phyloP scores from a whole-genome alignment of 2,113 vertebrate genomes.

The Cyanistes caeruleus region DNA sequence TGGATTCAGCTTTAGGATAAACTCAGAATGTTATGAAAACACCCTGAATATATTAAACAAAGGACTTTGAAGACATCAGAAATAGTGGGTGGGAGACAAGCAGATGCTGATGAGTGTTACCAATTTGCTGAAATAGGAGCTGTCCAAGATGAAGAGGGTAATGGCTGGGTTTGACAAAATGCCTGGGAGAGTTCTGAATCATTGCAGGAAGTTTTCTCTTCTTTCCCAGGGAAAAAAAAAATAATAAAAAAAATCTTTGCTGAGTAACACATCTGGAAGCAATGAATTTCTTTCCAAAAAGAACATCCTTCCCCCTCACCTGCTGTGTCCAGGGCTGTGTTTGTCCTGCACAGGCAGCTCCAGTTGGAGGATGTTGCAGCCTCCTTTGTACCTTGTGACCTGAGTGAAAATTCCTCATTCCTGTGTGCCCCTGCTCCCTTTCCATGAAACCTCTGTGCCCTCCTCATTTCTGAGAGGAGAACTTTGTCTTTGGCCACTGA shows the following conservation, averaged over 20 bases:
- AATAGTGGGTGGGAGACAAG: slow-evolving; percentile 41
- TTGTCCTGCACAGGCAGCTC: neutral
- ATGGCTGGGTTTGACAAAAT: slow-evolving; percentile 26
- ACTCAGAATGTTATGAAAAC: slow-evolving; percentile 25
- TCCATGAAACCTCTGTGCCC: neutral
- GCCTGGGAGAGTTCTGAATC: slow-evolving; percentile 30
- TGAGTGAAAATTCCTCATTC: neutral
- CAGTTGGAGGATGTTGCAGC: neutral
- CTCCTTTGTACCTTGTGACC: neutral
- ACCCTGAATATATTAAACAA: slow-evolving; percentile 47
- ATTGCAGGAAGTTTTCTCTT: slow-evolving; percentile 24
- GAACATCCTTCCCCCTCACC: neutral
- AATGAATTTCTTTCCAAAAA: neutral
- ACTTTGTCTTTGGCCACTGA: neutral
- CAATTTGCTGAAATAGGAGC: slow-evolving; percentile 50
- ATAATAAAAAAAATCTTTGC: neutral
- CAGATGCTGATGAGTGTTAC: slow-evolving; percentile 51
- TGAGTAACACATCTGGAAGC: slow-evolving; percentile 15
- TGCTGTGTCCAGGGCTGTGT: neutral
- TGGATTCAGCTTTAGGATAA: slow-evolving; percentile 55
- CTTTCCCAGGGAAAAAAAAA: neutral
- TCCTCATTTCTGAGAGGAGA: neutral
- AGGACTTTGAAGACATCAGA: slow-evolving; percentile 38
- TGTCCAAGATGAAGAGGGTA: slow-evolving; percentile 31
- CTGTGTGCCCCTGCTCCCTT: neutral